A percentile compares a stretch with the other conserved stretches of the same genome.
phyloP scores from a whole-genome alignment of 2,888 invertebrate genomes.

The Lucinisca nassula region DNA sequence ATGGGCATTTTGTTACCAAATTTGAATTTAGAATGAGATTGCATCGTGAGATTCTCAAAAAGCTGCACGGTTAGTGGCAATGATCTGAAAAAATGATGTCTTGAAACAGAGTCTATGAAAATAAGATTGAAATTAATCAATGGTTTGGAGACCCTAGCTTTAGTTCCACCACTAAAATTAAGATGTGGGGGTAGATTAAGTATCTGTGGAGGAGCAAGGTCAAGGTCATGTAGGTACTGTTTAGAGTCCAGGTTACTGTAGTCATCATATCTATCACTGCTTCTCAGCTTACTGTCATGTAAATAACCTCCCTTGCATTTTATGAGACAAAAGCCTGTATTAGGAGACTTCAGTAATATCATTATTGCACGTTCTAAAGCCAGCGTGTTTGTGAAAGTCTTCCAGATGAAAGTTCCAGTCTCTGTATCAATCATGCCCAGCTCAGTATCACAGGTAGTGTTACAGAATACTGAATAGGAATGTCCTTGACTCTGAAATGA shows the following conservation, averaged over 20 bases:
- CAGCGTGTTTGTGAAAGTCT: not conserved
- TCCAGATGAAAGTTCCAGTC: conserved; percentile 4
- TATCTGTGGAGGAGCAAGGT: conserved; percentile 35
- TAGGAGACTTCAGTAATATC: not conserved
- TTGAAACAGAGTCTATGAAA: conserved; percentile 81
- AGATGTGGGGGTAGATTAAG: conserved; percentile 52
- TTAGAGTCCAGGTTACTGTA: not conserved
- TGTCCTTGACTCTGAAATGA: conserved; percentile 18
- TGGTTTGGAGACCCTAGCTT: not conserved
- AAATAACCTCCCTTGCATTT: conserved; percentile 7
- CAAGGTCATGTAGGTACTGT: not conserved
- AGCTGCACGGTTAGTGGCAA: conserved; percentile 72
- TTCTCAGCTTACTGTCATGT: not conserved
- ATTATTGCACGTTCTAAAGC: conserved; percentile 27
- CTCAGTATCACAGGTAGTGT: conserved; percentile 34
- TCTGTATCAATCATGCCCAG: conserved; percentile 21
- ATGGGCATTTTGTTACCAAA: conserved; percentile 21
- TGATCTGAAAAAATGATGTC: conserved; percentile 80
- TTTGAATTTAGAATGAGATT: not conserved
- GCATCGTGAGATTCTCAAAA: conserved; percentile 57
- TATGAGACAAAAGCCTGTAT: conserved; percentile 50
- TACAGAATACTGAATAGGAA: conserved; percentile 25
- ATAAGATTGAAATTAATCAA: conserved; percentile 78
- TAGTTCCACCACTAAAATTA: not conserved
- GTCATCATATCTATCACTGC: not conserved